These are phyloP conservation scores for Dromococcyx pavoninus DNA, from an alignment of 2,797 vertebrate genomes.

Conservation along the genomic window DNA sequence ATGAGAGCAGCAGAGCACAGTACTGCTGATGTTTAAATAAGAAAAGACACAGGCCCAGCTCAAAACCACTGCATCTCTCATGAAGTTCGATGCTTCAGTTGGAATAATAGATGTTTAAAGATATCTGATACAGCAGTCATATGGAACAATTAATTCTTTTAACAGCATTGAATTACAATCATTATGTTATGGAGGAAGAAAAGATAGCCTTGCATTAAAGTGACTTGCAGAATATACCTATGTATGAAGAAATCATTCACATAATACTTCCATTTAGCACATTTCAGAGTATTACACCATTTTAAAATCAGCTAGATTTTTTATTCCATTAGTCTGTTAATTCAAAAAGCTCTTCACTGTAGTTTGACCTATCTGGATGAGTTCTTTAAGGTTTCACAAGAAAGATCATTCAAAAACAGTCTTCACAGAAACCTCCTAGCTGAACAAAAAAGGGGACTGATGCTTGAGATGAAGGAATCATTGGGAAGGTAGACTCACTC, in stretches of 20 bases:
- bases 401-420: slow-evolving; percentile 1
- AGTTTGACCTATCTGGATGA: slow-evolving; percentile 3
- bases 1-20: slow-evolving; percentile 30
- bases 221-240: background rate
- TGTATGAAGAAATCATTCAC: background rate
- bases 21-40: slow-evolving; percentile 58
- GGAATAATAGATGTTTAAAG: slow-evolving; percentile 8
- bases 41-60: slow-evolving; percentile 27
- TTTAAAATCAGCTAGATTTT: slow-evolving; percentile 29
- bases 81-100: background rate
- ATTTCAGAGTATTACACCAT: background rate
- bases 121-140: background rate
- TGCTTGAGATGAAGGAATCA: background rate
- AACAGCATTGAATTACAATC: background rate
- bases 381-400: background rate
- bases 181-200: background rate
- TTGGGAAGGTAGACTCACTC: background rate
- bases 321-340: background rate
- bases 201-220: background rate
- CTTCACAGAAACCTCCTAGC: slow-evolving; percentile 1
- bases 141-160: background rate
- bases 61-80: background rate
- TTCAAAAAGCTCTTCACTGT: slow-evolving; percentile 6
- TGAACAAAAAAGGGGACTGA: background rate
- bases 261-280: background rate